A percentile compares a stretch with the other conserved stretches of the same genome.
These are phyloP conservation scores for Peromyscus maniculatus DNA, from an alignment of 2,113 vertebrate species.

Conservation along the genomic window DNA sequence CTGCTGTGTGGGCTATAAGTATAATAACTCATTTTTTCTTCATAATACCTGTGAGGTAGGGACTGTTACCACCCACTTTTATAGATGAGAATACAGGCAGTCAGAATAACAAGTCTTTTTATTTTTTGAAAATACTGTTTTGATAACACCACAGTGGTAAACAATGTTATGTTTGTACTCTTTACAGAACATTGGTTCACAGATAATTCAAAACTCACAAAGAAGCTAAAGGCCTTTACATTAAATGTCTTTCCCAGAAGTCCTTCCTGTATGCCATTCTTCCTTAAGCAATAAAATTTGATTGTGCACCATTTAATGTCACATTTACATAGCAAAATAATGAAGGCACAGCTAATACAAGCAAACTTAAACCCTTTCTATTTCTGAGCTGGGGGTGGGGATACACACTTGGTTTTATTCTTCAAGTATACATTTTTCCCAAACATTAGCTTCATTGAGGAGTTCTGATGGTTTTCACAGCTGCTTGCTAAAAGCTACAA, in stretches of 20 bases:
- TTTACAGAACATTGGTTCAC: constrained; percentile 68
- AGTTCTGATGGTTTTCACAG: constrained; percentile 71
- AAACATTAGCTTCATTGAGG: constrained; percentile 72
- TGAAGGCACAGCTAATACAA: constrained; percentile 79
- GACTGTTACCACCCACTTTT: not conserved
- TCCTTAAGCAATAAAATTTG: constrained; percentile 67
- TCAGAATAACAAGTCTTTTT: constrained; percentile 37
- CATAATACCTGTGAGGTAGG: not conserved
- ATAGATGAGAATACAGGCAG: not conserved
- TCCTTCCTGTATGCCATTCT: constrained; percentile 57
- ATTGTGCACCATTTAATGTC: constrained; percentile 78
- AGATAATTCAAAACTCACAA: constrained; percentile 76
- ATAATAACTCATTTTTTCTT: not conserved
- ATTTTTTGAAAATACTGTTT: constrained; percentile 79
- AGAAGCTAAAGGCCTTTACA: constrained; percentile 69
- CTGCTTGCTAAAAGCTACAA: constrained; percentile 73
- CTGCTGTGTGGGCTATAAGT: not conserved
- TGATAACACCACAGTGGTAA: constrained; percentile 80
- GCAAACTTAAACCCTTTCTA: constrained; percentile 77
- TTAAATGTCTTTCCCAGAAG: constrained; percentile 63
- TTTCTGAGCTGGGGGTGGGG: constrained; percentile 67
- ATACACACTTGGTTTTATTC: constrained; percentile 63
- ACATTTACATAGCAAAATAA: constrained; percentile 80
- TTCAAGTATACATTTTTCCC: constrained; percentile 72
- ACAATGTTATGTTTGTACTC: constrained; percentile 65